Conservation (phyloP, 2,888 invertebrate genomes). For the Belgica antarctica region DNA sequence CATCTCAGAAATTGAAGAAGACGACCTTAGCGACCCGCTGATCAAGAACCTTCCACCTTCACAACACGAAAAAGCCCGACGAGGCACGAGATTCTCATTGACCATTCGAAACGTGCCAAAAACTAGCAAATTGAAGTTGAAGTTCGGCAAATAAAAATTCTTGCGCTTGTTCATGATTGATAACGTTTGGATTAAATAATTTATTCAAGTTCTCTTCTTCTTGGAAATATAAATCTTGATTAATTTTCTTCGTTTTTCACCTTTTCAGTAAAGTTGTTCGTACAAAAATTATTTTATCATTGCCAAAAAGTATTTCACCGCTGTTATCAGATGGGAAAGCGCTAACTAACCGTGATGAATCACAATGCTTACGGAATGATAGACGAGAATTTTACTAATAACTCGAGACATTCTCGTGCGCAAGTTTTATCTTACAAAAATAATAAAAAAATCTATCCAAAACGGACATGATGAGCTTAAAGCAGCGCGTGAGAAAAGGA, state of each 20-base stretch:
- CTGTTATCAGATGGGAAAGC: no score
- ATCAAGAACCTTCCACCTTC: slow-evolving; percentile 63
- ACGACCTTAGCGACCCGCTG: slow-evolving; percentile 60
- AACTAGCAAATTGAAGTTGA: slow-evolving; percentile 71
- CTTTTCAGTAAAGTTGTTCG: background rate
- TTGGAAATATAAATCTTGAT: background rate
- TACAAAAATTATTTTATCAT: slow-evolving; percentile 7
- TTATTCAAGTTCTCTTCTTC: slow-evolving; percentile 8
- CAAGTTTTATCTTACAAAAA: no score
- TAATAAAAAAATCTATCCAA: no score
- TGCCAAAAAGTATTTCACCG: no score
- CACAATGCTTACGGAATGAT: no score
- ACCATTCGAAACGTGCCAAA: slow-evolving; percentile 94
- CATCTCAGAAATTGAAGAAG: slow-evolving; percentile 70
- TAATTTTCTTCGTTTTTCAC: slow-evolving; percentile 4
- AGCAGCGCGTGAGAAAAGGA: no score
- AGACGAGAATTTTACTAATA: no score
- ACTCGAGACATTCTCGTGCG: no score
- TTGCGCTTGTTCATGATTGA: no score
- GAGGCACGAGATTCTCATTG: slow-evolving; percentile 76
- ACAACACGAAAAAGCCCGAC: slow-evolving; percentile 59
- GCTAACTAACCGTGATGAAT: no score
- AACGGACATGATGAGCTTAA: no score
- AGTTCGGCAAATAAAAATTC: slow-evolving; percentile 56
- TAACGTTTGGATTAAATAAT: slow-evolving; percentile 27